Evolutionary conservation across 2,888 invertebrate species (phyloP), one percentile per base, ranked within the genome.

Genomic region (Norana najaformis): DNA sequence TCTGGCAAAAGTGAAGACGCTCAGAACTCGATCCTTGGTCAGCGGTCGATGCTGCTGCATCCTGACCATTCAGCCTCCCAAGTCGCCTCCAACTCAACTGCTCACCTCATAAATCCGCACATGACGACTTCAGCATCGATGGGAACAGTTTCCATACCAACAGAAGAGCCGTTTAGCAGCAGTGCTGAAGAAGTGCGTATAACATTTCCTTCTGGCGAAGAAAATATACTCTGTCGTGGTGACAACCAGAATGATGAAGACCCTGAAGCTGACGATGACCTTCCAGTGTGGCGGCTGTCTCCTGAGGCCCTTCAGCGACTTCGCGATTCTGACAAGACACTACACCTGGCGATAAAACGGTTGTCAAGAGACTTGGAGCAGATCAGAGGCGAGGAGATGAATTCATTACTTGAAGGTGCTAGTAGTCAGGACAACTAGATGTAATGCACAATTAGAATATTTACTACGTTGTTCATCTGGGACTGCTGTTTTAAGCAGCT

Each of bases 231-330:
- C 13, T 0, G 69, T n/a, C 69, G n/a, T 0, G 69, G 69, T 16
- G 69, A 69, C 69, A 69, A 69, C 69, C 69, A 30, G 69, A 69
- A 69, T 30, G 69, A 69, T n/a, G 69, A 69, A n/a, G 69, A n/a
- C n/a, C n/a, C n/a, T 8, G 69, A 69, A 69, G 69, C 30, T n/a
- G 69, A 69, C 69, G n/a, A n/a, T n/a, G n/a, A n/a, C 69, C 6
- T n/a, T 69, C 69, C 69, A n/a, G 69, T 69, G n/a, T 69, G 30
- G 69, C n/a, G 69, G n/a, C n/a, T n/a, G 69, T n/a, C 69, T 69
- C 69, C 69, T 11, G 30, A 69, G n/a, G 30, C 69, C 69, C 69
- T 30, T 69, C 69, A 69, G n/a, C 30, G 11, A 69, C 30, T 69
- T 69, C 69, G n/a, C 8, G 69, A 69, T 69, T 69, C 69, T 69